Conservation (phyloP, 2,888 invertebrate genomes). For the Conomelus anceps region DNA sequence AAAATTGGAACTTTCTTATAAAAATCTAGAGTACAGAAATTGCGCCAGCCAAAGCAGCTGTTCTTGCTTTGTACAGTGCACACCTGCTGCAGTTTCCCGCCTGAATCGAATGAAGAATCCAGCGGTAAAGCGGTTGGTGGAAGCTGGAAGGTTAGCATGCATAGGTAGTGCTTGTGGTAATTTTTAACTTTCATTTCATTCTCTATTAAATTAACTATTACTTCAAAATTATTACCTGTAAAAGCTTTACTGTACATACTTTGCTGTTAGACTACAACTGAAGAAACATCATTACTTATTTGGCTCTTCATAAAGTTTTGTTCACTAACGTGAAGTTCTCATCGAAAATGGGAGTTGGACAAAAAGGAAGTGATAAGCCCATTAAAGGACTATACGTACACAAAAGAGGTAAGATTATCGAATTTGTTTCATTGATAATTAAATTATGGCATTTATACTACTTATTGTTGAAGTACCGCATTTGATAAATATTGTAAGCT, state of each 20-base stretch:
- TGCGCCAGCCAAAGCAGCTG: too few relatives aligned
- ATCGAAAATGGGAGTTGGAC: conserved; percentile 10
- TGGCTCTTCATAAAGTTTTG: neutral
- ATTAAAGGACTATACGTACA: conserved; percentile 18
- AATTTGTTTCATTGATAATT: neutral
- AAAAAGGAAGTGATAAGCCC: conserved; percentile 12
- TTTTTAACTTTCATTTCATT: neutral
- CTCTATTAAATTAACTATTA: too few relatives aligned
- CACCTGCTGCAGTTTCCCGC: neutral
- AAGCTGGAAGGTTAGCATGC: neutral
- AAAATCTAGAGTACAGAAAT: too few relatives aligned
- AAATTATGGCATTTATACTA: neutral
- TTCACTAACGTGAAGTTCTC: neutral
- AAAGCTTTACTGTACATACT: too few relatives aligned
- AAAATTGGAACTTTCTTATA: too few relatives aligned
- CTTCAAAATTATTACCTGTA: too few relatives aligned
- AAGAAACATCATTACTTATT: neutral
- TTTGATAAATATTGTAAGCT: too few relatives aligned
- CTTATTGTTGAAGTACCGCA: too few relatives aligned
- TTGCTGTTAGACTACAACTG: neutral
- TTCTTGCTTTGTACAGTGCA: too few relatives aligned
- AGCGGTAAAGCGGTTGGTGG: neutral
- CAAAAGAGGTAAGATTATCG: conserved; percentile 18
- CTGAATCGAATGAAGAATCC: neutral
- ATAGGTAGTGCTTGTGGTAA: neutral